Evolutionary conservation across 2,113 vertebrate genomes (phyloP), one percentile per base, ranked within the genome.

Genomic region (Anolis carolinensis): DNA sequence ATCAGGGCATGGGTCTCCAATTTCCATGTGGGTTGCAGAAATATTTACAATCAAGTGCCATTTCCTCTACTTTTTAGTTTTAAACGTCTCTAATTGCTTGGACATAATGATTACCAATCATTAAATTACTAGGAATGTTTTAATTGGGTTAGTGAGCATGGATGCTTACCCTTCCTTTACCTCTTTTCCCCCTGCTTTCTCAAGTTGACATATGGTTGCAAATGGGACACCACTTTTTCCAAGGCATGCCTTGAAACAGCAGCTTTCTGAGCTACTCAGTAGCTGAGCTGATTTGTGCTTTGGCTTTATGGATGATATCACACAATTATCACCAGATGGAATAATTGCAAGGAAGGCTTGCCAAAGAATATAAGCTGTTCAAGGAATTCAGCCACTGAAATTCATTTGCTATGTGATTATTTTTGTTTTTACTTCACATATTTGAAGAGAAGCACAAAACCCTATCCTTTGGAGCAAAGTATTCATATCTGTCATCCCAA

Each of bases 271-370:
- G 81, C 87, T 92, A 81, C 89, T 96, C 88, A 68, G 88, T 93
- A 90, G 87, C 92, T 95, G 93, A 93, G 90, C 89, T 96, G 96
- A 96, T 96, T 96, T 96, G 96, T 95, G 95, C 90, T 96, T 96
- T 95, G 95, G 96, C 95, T 96, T 96, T 96, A 96, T 96, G 95
- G 94, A 95, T 97, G 95, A 95, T 96, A 96, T 96, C 95, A 96
- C 95, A 95, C 95, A 96, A 96, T 97, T 96, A 96, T 96, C 95
- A 96, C 95, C 95, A 96, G 96, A 96, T 96, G 94, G 93, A 96
- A 96, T 96, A 95, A 96, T 95, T 89, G 2, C 90, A 93, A 94
- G 93, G 93, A 93, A 94, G 90, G 89, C 72, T 80, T 96, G 95
- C 96, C 95, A 96, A 87, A 94, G 90, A 94, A 95, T 92, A 95